Conservation (phyloP, 2,888 invertebrate species). For the Ryuthela nishihirai region DNA sequence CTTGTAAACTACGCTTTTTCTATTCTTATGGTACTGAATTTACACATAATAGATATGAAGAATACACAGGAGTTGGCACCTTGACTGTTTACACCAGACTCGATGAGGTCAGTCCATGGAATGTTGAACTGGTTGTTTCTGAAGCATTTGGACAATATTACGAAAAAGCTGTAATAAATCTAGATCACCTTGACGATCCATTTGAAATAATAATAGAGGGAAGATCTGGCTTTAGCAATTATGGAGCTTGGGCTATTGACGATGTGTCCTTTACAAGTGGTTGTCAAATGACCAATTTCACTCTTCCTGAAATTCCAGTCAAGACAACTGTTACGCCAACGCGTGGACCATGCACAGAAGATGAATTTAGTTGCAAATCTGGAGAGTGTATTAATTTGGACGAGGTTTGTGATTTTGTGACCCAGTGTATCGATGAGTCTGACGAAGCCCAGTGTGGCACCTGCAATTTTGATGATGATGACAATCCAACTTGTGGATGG, state of each 20-base stretch:
- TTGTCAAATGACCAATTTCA: conserved; percentile 18
- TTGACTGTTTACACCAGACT: conserved; percentile 18
- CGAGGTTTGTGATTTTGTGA: conserved; percentile 37
- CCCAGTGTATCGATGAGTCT: conserved; percentile 29
- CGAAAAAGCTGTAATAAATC: conserved; percentile 25
- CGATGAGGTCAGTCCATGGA: conserved; percentile 25
- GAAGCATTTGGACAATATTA: conserved; percentile 30
- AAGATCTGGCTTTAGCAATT: background rate
- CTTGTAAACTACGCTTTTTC: conserved; percentile 34
- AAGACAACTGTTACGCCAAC: conserved; percentile 12
- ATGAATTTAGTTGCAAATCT: conserved; percentile 16
- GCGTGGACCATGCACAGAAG: conserved; percentile 5
- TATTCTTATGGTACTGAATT: conserved; percentile 24
- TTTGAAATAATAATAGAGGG: conserved; percentile 38
- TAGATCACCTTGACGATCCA: conserved; percentile 15
- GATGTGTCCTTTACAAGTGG: conserved; percentile 39
- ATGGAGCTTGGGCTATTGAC: conserved; percentile 39
- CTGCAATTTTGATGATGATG: conserved; percentile 29
- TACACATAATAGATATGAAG: conserved; percentile 22
- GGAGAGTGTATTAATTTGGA: conserved; percentile 17
- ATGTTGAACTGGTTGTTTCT: conserved; percentile 2
- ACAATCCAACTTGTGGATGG: conserved; percentile 36
- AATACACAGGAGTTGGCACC: conserved; percentile 16
- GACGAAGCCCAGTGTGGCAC: conserved; percentile 39
- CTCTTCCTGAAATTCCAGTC: conserved; percentile 11